These are phyloP conservation scores for Hemistola chrysoprasaria DNA, from an alignment of 2,888 invertebrate species.

Conservation along the genomic window DNA sequence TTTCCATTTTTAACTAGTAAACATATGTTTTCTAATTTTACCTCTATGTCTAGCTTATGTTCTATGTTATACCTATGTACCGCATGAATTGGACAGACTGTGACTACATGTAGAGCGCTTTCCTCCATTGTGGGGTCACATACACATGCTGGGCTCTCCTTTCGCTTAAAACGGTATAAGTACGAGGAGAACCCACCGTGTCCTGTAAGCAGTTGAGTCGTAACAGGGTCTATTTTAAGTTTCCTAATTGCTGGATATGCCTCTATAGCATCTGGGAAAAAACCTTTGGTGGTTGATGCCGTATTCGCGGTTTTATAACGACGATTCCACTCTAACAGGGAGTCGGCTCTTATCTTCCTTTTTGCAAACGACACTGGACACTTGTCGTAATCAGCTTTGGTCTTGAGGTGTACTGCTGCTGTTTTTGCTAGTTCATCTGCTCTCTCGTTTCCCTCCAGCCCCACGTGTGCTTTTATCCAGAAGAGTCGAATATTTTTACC, in stretches of 20 bases:
- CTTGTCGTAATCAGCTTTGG: not conserved
- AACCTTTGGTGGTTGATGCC: not conserved
- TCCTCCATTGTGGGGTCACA: not conserved
- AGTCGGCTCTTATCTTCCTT: not conserved
- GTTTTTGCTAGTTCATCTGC: conserved; percentile 7
- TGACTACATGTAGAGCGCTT: too few species aligned
- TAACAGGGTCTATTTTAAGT: not conserved
- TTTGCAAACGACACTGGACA: conserved; percentile 1
- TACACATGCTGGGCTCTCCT: not conserved
- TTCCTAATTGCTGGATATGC: not conserved
- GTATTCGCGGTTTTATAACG: not conserved
- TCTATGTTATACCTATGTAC: too few species aligned
- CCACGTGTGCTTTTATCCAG: conserved; percentile 5
- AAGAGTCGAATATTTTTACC: not conserved
- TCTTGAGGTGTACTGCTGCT: not conserved
- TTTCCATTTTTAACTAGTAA: too few species aligned
- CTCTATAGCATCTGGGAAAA: not conserved
- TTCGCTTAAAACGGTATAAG: not conserved
- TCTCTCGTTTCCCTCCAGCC: conserved; percentile 2
- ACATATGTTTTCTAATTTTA: too few species aligned
- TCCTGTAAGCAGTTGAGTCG: not conserved
- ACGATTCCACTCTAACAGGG: not conserved
- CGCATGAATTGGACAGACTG: too few species aligned
- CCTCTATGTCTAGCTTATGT: too few species aligned
- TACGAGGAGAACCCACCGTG: too few species aligned